Base-by-base conservation (phyloP, 2,888 invertebrate genomes). In the Ormyrus labotus region DNA sequence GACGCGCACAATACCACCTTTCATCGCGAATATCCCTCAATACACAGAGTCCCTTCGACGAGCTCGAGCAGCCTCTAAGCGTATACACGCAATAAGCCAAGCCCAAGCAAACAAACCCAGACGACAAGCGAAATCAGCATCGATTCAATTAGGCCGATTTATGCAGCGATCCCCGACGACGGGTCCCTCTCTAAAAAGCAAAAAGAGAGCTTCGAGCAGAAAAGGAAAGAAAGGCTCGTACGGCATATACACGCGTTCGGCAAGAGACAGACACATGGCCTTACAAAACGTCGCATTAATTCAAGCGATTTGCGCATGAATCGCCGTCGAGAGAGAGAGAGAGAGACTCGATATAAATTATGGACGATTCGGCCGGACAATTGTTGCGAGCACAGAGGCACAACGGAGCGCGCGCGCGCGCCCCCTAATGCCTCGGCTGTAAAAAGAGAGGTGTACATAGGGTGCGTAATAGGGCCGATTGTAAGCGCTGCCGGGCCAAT, bases 401-500 rank as follows among this genome's bases (percentile, higher is more conserved):
- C 83, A 81, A 81, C 34, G 34, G 34, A 83, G 83, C 83, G 78
- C 85, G 83, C 82, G 84, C 34, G 34, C 83, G 82, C 83, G 82
- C 82, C 83, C 34, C 82, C 82, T 78, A 78, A 68, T 72, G 79
- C 70, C 57, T 34, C 80, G 78, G 80, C 76, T 78, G 74, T 69
- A 81, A 76, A 60, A 83, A 82, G 84, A 83, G 85, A 84, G 85
- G 83, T 78, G 83, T 85, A 84, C 84, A 85, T 80, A 70, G 81
- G 80, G 79, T 74, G 79, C 85, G 89, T 90, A 90, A 90, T 90
- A 89, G 89, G 89, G 85, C 88, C 87, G 89, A 90, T 89, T 90
- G 90, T 90, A 89, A 34, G 34, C 90, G 88, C 83, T 51, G 88
- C 85, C 88, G 86, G 89, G 90, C 90, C 90, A 90, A 90, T 90